Base-by-base conservation (phyloP, 2,113 vertebrate genomes). In the Xenopus tropicalis region DNA sequence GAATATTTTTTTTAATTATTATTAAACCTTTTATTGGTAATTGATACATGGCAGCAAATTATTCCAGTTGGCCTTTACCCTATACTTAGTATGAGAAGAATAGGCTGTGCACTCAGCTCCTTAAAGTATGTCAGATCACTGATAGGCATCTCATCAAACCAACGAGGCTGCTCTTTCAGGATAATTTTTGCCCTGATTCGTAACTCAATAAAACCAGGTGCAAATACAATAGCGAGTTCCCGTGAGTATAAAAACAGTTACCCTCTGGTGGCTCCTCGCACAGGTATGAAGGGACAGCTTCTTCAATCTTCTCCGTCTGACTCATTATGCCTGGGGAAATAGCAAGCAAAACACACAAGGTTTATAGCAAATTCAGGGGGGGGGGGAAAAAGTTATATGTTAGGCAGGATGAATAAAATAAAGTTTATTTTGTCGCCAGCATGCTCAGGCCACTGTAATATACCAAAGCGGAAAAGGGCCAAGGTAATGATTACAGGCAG, bases 231-330 rank as follows among this genome's bases (percentile, higher is more conserved):
- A 24, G 57, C 22, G 11, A 37, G 29, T 59, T 59, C 22, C 57
- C 20, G 1, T 22, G 21, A 12, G 22, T 24, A 4, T 22, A 25
- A 44, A 1, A 61, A 72, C 29, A 85, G 79, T 71, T 90, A 97
- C 96, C 90, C 87, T 91, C 86, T 80, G 83, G 86, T 73, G 93
- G 90, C 58, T 96, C 93, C 78, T 96, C 92, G 23, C 86, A 88
- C 77, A 94, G 85, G 74, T 92, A 95, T 62, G 92, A 86, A 77
- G 94, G 90, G 61, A 91, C 79, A 71, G 95, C 94, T 72, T 91
- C 87, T 75, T 91, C 90, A 77, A 84, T 88, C 86, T 92, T 92
- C 81, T 94, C 93, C 0, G 67, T 86, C 88, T 95, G 90, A 87
- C 93, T 97, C 96, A 99, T 98, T 84, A 84, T 78, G 71, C 86